Percentiles rank a stretch among this genome's conserved stretches.
Evolutionary conservation across 2,113 vertebrate species (phyloP).

Genomic region (Leucoraja erinaceus): DNA sequence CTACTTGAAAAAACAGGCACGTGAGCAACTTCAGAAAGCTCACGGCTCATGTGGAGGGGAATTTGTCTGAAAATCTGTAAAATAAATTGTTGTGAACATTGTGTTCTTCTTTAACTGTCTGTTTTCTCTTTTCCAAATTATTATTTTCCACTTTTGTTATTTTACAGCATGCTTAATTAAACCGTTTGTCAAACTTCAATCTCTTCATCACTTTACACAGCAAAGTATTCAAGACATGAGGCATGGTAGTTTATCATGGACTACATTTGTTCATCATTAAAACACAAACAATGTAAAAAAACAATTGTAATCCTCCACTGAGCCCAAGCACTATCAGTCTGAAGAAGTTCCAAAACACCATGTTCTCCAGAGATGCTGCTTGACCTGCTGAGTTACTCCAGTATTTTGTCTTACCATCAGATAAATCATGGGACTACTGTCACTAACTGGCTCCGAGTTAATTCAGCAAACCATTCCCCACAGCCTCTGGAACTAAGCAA

Average conservation of each 20-base stretch:
- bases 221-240: too few species aligned
- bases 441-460: background rate
- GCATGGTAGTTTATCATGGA: background rate
- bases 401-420: too few species aligned
- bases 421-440: background rate
- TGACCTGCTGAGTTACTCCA: too few species aligned
- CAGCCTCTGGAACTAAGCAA: background rate
- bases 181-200: background rate
- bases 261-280: background rate
- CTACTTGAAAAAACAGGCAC: background rate
- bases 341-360: background rate
- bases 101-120: background rate
- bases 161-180: background rate
- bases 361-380: too few species aligned
- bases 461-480: background rate
- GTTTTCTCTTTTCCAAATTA: background rate
- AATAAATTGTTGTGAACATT: conserved; percentile 6
- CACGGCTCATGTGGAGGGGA: background rate
- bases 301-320: background rate
- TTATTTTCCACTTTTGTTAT: background rate
- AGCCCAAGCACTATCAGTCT: background rate
- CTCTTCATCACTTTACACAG: background rate
- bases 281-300: background rate
- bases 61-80: background rate
- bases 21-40: background rate